These are phyloP conservation scores for Ophion ellenae DNA, from an alignment of 2,888 invertebrate species.

Conservation along the genomic window DNA sequence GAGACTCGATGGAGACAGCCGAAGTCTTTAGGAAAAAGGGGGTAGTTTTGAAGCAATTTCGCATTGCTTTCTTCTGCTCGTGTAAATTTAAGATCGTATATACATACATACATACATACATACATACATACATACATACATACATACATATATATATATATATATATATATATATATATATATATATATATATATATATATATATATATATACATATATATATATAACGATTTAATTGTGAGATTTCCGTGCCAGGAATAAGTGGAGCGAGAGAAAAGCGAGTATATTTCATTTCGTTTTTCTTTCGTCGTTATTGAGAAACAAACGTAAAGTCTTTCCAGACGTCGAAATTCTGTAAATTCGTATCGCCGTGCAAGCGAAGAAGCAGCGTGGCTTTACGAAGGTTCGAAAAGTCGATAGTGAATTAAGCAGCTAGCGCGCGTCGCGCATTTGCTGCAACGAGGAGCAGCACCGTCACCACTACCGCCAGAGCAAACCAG, in stretches of 20 bases:
- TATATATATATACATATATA: too few relatives aligned
- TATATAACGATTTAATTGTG: background rate
- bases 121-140: too few relatives aligned
- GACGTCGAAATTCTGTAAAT: constrained; percentile 25
- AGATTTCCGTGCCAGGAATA: background rate
- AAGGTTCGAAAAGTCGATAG: constrained; percentile 70
- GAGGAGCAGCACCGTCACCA: constrained; percentile 49
- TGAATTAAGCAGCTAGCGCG: constrained; percentile 72
- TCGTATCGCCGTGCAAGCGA: constrained; percentile 39
- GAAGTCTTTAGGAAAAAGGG: too few relatives aligned
- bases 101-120: too few relatives aligned
- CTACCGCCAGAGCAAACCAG: constrained; percentile 50
- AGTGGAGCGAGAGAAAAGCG: background rate
- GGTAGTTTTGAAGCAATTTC: too few relatives aligned
- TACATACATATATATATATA: too few relatives aligned
- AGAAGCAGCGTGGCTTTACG: constrained; percentile 60
- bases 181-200: too few relatives aligned
- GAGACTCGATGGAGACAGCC: too few relatives aligned
- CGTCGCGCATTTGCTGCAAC: constrained; percentile 63
- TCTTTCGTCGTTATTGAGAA: background rate
- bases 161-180: background rate
- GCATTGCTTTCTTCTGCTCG: too few relatives aligned
- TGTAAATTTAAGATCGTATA: too few relatives aligned
- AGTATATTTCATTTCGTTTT: background rate
- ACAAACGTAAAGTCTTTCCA: constrained; percentile 4